Evolutionary conservation across 2,888 invertebrate species (phyloP).

Genomic region (Epistrophe grossulariae): DNA sequence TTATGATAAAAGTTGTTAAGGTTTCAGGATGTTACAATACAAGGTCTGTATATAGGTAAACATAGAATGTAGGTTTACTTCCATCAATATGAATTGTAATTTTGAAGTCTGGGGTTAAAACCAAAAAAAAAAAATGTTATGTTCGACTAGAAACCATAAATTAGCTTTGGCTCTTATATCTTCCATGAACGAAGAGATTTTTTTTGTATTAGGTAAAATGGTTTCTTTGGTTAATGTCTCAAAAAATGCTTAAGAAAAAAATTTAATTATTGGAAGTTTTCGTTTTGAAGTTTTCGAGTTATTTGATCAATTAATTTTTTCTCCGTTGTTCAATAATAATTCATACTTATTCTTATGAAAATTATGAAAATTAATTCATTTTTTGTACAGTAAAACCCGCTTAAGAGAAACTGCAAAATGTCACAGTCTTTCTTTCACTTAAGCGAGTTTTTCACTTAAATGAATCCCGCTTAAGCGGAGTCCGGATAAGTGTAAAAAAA

Average conservation of each 20-base stretch:
- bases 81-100: not conserved
- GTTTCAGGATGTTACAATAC: constrained; percentile 19
- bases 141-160: constrained; percentile 2
- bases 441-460: no score
- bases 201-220: not conserved
- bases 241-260: not conserved
- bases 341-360: no score
- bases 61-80: not conserved
- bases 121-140: not conserved
- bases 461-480: no score
- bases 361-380: no score
- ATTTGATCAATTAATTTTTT: no score
- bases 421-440: no score
- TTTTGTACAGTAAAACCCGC: no score
- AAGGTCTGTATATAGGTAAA: not conserved
- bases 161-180: not conserved
- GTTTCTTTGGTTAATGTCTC: no score
- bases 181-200: not conserved
- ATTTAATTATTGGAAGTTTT: not conserved
- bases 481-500: no score
- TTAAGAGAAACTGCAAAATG: no score
- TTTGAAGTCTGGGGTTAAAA: constrained; percentile 3
- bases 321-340: no score
- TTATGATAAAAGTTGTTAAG: constrained; percentile 46
- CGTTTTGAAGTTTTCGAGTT: not conserved